Conservation (phyloP, 2,888 invertebrate genomes). For the Apamea anceps region DNA sequence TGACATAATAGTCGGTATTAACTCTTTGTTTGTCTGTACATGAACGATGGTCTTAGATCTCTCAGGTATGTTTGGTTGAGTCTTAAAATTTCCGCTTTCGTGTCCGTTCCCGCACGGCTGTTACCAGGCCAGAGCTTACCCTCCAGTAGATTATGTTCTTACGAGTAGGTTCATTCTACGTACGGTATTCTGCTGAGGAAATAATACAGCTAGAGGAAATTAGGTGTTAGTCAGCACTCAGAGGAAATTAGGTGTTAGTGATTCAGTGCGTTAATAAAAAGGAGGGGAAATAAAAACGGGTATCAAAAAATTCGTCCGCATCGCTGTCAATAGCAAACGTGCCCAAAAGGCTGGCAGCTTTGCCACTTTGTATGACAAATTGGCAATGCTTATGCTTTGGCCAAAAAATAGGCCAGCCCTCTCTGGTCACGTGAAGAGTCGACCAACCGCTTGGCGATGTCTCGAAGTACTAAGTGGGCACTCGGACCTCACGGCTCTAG, state of each 20-base stretch:
- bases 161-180: not conserved
- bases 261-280: too few species aligned
- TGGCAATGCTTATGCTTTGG: too few species aligned
- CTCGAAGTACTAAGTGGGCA: too few species aligned
- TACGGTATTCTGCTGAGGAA: constrained; percentile 16
- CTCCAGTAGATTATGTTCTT: constrained; percentile 30
- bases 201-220: not conserved
- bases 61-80: constrained; percentile 33
- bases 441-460: too few species aligned
- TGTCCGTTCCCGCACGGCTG: constrained; percentile 21
- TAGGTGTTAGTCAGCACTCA: not conserved
- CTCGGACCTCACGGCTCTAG: too few species aligned
- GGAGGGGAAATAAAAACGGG: too few species aligned
- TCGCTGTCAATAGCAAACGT: too few species aligned
- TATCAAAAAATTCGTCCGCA: too few species aligned
- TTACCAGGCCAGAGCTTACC: constrained; percentile 31
- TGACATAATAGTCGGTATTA: not conserved
- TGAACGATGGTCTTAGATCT: constrained; percentile 2
- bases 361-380: too few species aligned
- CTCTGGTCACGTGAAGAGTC: too few species aligned
- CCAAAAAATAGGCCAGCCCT: too few species aligned
- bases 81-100: constrained; percentile 45
- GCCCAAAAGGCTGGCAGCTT: too few species aligned
- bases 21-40: constrained; percentile 20
- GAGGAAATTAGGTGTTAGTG: not conserved